Base-by-base conservation (phyloP, 2,113 vertebrate genomes). In the Bujurquina vittata region DNA sequence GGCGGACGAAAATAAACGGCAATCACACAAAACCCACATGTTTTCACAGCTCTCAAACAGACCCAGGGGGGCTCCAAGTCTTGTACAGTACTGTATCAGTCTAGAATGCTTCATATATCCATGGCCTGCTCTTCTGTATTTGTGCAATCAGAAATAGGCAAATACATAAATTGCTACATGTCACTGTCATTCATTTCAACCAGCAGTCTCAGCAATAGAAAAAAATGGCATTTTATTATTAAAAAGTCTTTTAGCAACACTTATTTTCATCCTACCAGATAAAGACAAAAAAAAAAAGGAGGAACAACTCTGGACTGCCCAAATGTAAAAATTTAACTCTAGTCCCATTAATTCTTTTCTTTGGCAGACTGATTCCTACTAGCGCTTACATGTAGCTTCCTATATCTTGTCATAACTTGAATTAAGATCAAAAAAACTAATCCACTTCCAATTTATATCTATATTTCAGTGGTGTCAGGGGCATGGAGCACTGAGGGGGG, bases 391-490 rank as follows among this genome's bases (percentile, higher is more conserved):
- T 83, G 73, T 58, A 55, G 94, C 73, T 91, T 89, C 95, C 92
- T 96, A 95, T 96, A 96, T 96, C 95, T 96, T 97, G 97, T 98
- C 97, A 97, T 95, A 96, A 96, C 95, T 96, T 98, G 96, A 98
- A 96, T 98, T 98, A 98, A 95, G 96, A 96, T 96, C 94, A 96
- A 97, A 97, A 89, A 94, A 98, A 97, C 95, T 97, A 98, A 98
- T 99, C 97, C 95, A 93, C 96, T 97, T 97, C 96, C 96, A 97
- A 98, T 98, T 97, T 97, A 97, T 96, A 97, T 97, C 96, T 96
- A 97, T 99, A 99, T 98, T 97, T 99, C 97, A 98, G 95, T 18
- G 88, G 96, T 98, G 98, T 98, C 98, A 97, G 93, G 91, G 95
- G 92, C 81, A 95, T 93, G 94, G 75, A 95, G 96, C 95, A 96